phyloP scores from a whole-genome alignment of 2,797 vertebrate genomes.

The Enteromius anoplus region DNA sequence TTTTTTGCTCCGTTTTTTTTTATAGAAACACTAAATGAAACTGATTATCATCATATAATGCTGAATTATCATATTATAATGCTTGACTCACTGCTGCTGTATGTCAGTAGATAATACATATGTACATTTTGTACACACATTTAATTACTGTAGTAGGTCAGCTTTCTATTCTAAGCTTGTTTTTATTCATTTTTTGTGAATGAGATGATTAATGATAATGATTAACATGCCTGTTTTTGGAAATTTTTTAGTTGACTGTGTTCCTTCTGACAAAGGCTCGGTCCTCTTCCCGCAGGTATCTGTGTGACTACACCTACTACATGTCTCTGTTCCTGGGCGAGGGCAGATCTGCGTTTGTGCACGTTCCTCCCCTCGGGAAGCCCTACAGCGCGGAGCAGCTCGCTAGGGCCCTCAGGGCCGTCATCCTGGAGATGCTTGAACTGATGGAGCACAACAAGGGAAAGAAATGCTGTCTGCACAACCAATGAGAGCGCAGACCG shows the following conservation, averaged over 20 bases:
- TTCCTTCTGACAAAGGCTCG: not conserved
- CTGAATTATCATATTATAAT: too few species aligned
- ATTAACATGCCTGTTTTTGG: too few species aligned
- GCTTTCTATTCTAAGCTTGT: too few species aligned
- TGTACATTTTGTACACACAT: too few species aligned
- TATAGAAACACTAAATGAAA: too few species aligned
- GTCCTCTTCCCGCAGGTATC: constrained; percentile 78
- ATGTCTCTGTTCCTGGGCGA: constrained; percentile 87
- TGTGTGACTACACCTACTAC: constrained; percentile 97
- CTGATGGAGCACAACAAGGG: constrained; percentile 74
- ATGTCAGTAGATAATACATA: too few species aligned
- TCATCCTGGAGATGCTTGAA: constrained; percentile 86
- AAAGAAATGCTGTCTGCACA: constrained; percentile 66
- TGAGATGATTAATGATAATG: too few species aligned
- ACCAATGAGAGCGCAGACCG: constrained; percentile 56
- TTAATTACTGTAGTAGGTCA: too few species aligned
- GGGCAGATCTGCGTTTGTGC: constrained; percentile 86
- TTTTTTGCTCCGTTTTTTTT: too few species aligned
- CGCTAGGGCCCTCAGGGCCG: constrained; percentile 83
- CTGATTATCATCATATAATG: too few species aligned
- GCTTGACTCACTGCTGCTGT: too few species aligned
- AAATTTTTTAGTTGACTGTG: not conserved
- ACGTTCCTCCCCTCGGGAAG: constrained; percentile 90
- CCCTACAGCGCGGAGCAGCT: constrained; percentile 88
- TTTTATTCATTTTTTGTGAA: too few species aligned